Evolutionary conservation across 2,888 invertebrate genomes (phyloP), one percentile per base, ranked within the genome.

Genomic region (Stomorhina lunata): DNA sequence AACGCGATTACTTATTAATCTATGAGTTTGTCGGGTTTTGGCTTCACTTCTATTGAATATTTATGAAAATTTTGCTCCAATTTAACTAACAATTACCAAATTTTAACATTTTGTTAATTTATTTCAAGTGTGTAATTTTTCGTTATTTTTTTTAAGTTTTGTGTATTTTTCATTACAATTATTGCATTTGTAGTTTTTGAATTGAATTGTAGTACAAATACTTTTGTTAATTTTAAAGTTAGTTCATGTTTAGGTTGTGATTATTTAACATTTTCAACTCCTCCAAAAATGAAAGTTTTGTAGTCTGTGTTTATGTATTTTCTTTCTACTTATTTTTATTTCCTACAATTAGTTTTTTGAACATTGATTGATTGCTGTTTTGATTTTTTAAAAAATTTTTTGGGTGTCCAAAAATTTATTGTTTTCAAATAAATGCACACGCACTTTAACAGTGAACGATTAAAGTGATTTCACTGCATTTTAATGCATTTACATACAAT

Each of bases 41-140:
- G 50, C 45, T 57, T 69, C 53, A 63, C 27, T 59, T 32, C 20
- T 34, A 32, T 73, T 69, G 50, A 81, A 73, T 81, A 73, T 82
- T 78, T 78, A 78, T 82, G 69, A 75, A 82, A 69, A 78, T 75
- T 63, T 78, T 82, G 78, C 75, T 78, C 78, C 69, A 78, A 78
- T 78, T 82, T 75, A 78, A 48, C 72, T 55, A 37, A 78, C 61
- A 82, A 65, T 75, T 82, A 78, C 69, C 81, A 78, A 78, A 78
- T 78, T 69, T 72, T 63, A 55, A 29, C 27, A 63, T 45, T 78
- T 73, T 55, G 55, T 73, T 81, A 63, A 73, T 77, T 73, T 73
- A 77, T 72, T 77, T 77, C 77, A 72, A 63, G 72, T 61, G 68
- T 73, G 81, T 63, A 78, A 55, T 81, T 61, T 68, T 76, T 59